These are phyloP conservation scores for Podarcis lilfordi DNA, from an alignment of 2,797 vertebrate genomes.

Conservation along the genomic window DNA sequence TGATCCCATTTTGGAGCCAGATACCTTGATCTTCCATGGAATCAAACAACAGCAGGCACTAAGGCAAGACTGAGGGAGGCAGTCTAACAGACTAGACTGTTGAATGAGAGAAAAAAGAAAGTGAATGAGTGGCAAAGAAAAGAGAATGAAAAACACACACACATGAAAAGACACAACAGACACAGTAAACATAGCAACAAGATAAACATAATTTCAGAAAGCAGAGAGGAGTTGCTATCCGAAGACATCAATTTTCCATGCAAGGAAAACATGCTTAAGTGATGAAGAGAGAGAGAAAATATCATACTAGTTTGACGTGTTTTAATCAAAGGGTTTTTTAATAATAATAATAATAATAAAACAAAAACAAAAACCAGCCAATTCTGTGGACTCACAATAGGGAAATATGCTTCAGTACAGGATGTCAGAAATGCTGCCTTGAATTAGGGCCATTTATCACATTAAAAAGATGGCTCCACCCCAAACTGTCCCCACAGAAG, in stretches of 20 bases:
- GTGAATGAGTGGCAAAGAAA: constrained; percentile 57
- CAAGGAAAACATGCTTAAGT: neutral
- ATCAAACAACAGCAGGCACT: constrained; percentile 86
- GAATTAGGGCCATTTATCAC: neutral
- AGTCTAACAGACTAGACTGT: constrained; percentile 82
- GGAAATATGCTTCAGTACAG: neutral
- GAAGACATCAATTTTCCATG: neutral
- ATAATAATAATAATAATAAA: too few species aligned
- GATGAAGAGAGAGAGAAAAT: neutral
- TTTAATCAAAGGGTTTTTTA: neutral
- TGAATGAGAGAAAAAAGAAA: constrained; percentile 72
- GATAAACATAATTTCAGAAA: constrained; percentile 19
- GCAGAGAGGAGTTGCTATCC: neutral
- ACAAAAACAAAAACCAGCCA: neutral
- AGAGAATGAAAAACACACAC: constrained; percentile 28
- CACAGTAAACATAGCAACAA: constrained; percentile 30
- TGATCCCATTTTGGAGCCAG: constrained; percentile 56
- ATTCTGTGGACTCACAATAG: neutral
- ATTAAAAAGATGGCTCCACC: neutral
- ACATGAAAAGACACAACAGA: constrained; percentile 43
- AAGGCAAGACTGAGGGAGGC: constrained; percentile 83
- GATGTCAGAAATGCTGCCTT: neutral
- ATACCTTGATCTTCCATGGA: constrained; percentile 85
- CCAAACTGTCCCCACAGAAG: neutral
- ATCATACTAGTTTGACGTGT: neutral